A percentile compares a stretch with the other conserved stretches of the same genome.
These are phyloP conservation scores for Temnopleurus reevesii DNA, from an alignment of 53 echinoderm and acorn worm genomes.

Conservation along the genomic window DNA sequence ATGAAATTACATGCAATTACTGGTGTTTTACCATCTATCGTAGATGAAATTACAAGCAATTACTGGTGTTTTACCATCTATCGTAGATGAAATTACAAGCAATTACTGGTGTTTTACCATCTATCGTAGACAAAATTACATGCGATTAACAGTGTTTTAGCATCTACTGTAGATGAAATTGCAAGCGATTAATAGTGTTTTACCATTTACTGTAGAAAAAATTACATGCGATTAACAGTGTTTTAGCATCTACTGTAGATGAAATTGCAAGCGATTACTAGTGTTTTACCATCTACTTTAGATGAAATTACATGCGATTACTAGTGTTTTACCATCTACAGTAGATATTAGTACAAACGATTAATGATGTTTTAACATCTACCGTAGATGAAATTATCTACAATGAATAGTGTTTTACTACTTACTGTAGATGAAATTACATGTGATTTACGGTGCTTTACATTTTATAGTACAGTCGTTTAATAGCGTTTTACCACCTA, in stretches of 20 bases:
- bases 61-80: too few relatives aligned
- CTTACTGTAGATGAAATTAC: neutral
- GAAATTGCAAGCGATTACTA: too few relatives aligned
- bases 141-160: neutral
- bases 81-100: too few relatives aligned
- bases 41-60: too few relatives aligned
- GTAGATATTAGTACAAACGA: neutral
- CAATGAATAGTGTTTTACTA: conserved; percentile 10
- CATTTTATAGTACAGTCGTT: too few relatives aligned
- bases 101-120: neutral
- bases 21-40: too few relatives aligned
- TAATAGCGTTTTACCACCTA: too few relatives aligned
- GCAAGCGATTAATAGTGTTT: neutral
- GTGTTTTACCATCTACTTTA: neutral
- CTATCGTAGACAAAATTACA: too few relatives aligned
- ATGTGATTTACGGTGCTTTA: neutral
- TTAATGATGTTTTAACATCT: neutral
- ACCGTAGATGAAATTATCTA: too few relatives aligned
- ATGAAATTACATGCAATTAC: too few relatives aligned
- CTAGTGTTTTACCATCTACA: conserved; percentile 7
- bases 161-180: neutral
- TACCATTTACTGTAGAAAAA: neutral
- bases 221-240: neutral
- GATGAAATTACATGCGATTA: too few relatives aligned
- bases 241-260: conserved; percentile 7